phyloP scores from a whole-genome alignment of 2,113 vertebrate species.

The Clarias gariepinus region DNA sequence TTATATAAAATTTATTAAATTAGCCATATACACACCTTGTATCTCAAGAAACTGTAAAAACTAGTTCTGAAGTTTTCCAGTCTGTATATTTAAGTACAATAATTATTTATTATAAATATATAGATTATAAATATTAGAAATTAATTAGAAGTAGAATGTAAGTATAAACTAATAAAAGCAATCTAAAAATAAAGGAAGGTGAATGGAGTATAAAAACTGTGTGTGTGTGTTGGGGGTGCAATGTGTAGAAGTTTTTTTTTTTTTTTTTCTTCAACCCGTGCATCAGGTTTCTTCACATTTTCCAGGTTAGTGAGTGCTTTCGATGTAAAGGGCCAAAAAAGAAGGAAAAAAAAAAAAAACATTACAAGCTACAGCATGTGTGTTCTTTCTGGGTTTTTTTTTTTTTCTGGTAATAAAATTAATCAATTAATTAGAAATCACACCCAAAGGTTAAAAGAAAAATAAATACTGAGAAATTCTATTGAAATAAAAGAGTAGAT shows the following conservation, averaged over 20 bases:
- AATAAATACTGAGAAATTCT: neutral
- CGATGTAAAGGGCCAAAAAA: neutral
- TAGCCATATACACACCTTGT: no score
- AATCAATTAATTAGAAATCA: neutral
- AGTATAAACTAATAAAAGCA: no score
- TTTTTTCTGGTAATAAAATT: neutral
- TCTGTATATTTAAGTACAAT: neutral
- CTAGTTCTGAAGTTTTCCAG: neutral
- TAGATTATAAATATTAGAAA: no score
- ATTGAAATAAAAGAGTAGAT: neutral
- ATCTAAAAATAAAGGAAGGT: neutral
- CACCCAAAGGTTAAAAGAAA: neutral
- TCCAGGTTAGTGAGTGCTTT: neutral
- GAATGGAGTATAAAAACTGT: neutral
- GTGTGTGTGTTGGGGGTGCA: neutral
- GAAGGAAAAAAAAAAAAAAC: neutral
- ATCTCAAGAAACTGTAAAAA: neutral
- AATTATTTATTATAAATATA: no score
- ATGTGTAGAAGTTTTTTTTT: neutral
- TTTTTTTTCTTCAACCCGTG: neutral
- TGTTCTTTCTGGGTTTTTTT: neutral
- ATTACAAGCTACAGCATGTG: neutral
- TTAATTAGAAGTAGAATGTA: no score
- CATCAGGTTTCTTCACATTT: conserved; percentile 13
- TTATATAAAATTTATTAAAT: no score